Evolutionary conservation across 2,113 vertebrate species (phyloP).

Genomic region (Tamias sibiricus): DNA sequence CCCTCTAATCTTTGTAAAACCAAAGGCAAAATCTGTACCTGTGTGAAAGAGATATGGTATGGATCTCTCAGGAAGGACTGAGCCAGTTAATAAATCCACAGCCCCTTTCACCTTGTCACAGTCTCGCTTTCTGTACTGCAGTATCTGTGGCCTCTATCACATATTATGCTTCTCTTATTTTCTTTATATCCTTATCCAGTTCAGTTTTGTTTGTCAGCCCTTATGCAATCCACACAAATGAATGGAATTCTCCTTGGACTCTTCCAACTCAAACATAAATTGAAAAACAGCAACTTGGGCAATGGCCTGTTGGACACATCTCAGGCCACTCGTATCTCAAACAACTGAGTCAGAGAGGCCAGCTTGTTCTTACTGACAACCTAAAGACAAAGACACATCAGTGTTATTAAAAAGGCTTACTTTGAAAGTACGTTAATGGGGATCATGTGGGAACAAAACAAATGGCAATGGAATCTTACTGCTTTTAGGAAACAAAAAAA

Average conservation of each 20-base stretch:
- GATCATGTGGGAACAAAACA: neutral
- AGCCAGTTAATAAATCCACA: neutral
- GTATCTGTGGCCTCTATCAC: neutral
- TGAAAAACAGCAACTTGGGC: slow-evolving; percentile 25
- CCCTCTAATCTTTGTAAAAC: slow-evolving; percentile 42
- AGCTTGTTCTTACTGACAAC: slow-evolving; percentile 1
- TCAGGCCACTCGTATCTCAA: neutral
- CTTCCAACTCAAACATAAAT: neutral
- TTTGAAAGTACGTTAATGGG: neutral
- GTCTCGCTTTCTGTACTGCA: neutral
- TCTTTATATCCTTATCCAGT: neutral
- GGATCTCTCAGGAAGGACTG: neutral
- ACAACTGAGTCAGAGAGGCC: neutral
- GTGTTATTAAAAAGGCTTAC: neutral
- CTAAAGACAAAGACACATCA: neutral
- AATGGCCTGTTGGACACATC: neutral
- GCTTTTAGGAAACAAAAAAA: slow-evolving; percentile 37
- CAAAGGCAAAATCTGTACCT: slow-evolving; percentile 54
- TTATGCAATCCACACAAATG: neutral
- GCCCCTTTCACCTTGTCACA: neutral
- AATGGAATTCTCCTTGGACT: neutral
- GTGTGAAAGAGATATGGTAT: neutral
- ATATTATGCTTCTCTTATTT: slow-evolving; percentile 13
- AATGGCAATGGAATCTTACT: neutral
- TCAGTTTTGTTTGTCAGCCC: neutral